Base-by-base conservation (phyloP, 1,140 invertebrate species). In the Procambarus clarkii region DNA sequence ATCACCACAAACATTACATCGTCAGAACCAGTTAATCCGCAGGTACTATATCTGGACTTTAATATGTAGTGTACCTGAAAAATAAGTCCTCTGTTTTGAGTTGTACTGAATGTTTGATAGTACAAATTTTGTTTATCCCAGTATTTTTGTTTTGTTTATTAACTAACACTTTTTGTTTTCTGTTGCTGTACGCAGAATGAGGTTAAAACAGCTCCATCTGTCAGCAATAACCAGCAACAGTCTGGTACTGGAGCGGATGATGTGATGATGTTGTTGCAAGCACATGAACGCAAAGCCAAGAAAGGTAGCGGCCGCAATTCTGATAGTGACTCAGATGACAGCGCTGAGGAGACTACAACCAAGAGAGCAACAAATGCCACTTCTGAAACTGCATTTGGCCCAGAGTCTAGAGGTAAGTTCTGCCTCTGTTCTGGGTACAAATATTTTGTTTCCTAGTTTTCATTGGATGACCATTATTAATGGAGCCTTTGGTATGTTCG, bases 1-100 rank as follows among this genome's bases (percentile, higher is more conserved):
- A 93, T 93, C 48, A 88, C 93, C 21, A 92, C 83, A 48, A 93
- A 93, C 48, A 86, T 91, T n/a, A 89, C 88, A 13, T 91, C 93
- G 69, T 88, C 81, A 60, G 92, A 92, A 69, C 18, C 91, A n/a
- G 2, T 82, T 60, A 83, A 69, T 45, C 74, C 82, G 24, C 74
- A 91, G 89, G 82, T 91, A 79, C 2, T 34, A 54, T 54, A 13
- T 54, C 50, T 54, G 13, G 50, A 54, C 8, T 9, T 54, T 54
- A 13, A 54, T 54, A 46, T 46, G 64, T 18, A 69, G 18, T 69
- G 21, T 54, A 54, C 50, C 13, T 8, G 8, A 54, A 1, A 3
- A 54, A 9, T 54, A 54, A 54, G 50, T 54, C 13, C 4, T 9
- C 8, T 54, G 50, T 13, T 54, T 54, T 54, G 13, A 54, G 13